These are phyloP conservation scores for Amia ocellicauda DNA, from an alignment of 2,113 vertebrate species.

Conservation along the genomic window DNA sequence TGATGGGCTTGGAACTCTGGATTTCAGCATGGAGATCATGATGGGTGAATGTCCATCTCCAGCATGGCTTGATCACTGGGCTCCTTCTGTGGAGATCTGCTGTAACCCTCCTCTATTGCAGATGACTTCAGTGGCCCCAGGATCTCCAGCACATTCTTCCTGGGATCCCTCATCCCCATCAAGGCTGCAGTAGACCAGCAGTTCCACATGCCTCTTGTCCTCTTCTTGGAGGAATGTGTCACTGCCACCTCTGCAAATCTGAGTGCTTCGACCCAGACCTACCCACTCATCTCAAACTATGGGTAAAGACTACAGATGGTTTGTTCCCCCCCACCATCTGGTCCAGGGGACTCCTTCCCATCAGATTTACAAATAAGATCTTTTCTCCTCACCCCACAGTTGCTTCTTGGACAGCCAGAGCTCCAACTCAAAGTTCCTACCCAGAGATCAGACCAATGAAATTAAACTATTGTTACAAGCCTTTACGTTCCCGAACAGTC, in stretches of 20 bases:
- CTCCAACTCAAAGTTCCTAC: slow-evolving; percentile 55
- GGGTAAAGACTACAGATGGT: slow-evolving; percentile 51
- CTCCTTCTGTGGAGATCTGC: not conserved
- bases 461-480: slow-evolving; percentile 60
- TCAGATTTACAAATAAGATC: not conserved
- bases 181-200: slow-evolving; percentile 59
- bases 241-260: slow-evolving; percentile 46
- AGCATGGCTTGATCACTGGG: not conserved
- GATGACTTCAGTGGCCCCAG: slow-evolving; percentile 50
- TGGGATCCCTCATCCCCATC: slow-evolving; percentile 65
- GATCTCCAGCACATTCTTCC: slow-evolving; percentile 41
- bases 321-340: not conserved
- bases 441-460: slow-evolving; percentile 46
- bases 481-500: slow-evolving; percentile 48
- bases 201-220: slow-evolving; percentile 60
- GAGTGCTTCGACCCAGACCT: slow-evolving; percentile 20
- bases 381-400: slow-evolving; percentile 31
- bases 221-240: slow-evolving; percentile 67
- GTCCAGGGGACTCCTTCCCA: not conserved
- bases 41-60: slow-evolving; percentile 44
- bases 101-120: slow-evolving; percentile 16
- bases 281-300: slow-evolving; percentile 63
- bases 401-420: slow-evolving; percentile 61
- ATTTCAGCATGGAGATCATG: slow-evolving; percentile 59
- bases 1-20: slow-evolving; percentile 43